Evolutionary conservation across 1,140 invertebrate genomes (phyloP).

Genomic region (Parasteatoda tepidariorum): DNA sequence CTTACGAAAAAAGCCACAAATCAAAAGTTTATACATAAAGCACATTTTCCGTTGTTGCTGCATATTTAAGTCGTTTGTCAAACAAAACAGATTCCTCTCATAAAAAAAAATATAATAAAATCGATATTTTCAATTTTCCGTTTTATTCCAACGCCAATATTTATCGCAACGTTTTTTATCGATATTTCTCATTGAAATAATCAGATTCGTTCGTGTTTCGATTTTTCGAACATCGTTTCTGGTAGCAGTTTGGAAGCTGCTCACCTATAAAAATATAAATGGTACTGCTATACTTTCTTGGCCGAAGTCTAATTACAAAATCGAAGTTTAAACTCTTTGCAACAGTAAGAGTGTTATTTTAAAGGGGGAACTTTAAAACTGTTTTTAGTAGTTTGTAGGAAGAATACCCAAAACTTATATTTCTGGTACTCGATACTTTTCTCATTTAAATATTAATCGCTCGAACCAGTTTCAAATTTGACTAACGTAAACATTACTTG

Average conservation of each 20-base stretch:
- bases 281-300: slow-evolving; percentile 36
- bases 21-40: neutral
- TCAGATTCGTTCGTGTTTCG: slow-evolving; percentile 45
- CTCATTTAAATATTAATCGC: too few relatives aligned
- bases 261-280: slow-evolving; percentile 49
- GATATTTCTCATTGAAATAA: slow-evolving; percentile 42
- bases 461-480: too few relatives aligned
- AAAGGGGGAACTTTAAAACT: neutral
- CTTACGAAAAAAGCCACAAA: neutral
- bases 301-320: slow-evolving; percentile 50
- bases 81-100: neutral
- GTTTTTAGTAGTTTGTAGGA: too few relatives aligned
- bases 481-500: too few relatives aligned
- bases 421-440: too few relatives aligned
- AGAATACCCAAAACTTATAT: too few relatives aligned
- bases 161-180: slow-evolving; percentile 38
- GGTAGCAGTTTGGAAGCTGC: slow-evolving; percentile 5
- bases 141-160: slow-evolving; percentile 45
- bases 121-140: slow-evolving; percentile 49
- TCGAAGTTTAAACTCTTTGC: slow-evolving; percentile 18
- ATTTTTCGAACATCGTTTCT: slow-evolving; percentile 35
- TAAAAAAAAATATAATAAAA: slow-evolving; percentile 12
- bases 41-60: neutral
- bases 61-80: neutral
- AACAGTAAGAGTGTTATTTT: neutral